Evolutionary conservation across 2,888 invertebrate genomes (phyloP).

Genomic region (Apotomis betuletana): DNA sequence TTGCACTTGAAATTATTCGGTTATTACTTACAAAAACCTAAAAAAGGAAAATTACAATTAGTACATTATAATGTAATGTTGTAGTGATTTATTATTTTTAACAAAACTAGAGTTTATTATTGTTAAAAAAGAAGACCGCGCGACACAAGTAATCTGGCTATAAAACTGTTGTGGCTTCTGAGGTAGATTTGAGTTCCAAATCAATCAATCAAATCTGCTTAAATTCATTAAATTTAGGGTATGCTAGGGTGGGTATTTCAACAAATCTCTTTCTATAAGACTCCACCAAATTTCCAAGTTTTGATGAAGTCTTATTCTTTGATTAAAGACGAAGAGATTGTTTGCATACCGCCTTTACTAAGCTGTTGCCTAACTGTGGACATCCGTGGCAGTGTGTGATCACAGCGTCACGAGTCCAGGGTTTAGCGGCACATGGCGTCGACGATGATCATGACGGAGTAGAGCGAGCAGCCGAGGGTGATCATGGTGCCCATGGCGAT

Average conservation of each 20-base stretch:
- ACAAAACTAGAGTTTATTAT: too few species aligned
- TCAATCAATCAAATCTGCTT: conserved; percentile 20
- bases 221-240: not conserved
- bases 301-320: not conserved
- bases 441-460: conserved; percentile 77
- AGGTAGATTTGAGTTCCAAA: conserved; percentile 35
- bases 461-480: conserved; percentile 74
- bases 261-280: not conserved
- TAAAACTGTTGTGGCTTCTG: conserved; percentile 26
- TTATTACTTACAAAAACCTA: too few species aligned
- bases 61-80: too few species aligned
- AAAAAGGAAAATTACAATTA: too few species aligned
- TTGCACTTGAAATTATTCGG: too few species aligned
- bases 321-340: not conserved
- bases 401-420: conserved; percentile 28
- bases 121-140: too few species aligned
- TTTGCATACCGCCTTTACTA: not conserved
- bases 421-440: conserved; percentile 73
- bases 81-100: too few species aligned
- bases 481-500: conserved; percentile 92
- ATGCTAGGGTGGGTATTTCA: not conserved
- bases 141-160: not conserved
- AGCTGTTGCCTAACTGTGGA: conserved; percentile 11
- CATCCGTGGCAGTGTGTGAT: conserved; percentile 7
- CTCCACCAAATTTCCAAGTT: too few species aligned